phyloP scores from a whole-genome alignment of 2,113 vertebrate genomes.

The Lagopus muta region DNA sequence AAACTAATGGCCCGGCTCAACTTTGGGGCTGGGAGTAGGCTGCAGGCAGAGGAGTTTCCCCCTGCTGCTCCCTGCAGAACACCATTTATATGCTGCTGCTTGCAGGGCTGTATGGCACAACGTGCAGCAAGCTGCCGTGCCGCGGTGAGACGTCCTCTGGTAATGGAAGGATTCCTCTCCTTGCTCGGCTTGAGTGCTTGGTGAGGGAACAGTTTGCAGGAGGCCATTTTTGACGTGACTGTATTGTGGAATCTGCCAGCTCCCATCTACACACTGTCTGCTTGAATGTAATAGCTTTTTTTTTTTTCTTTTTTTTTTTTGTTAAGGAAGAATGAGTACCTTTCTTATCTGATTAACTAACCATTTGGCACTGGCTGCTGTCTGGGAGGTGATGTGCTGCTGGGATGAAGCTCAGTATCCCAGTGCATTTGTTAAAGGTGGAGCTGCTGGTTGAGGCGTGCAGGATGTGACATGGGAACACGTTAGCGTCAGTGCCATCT shows the following conservation, averaged over 20 bases:
- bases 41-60: slow-evolving; percentile 31
- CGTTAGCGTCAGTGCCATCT: background rate
- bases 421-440: slow-evolving; percentile 1
- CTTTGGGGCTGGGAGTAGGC: slow-evolving; percentile 49
- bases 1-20: slow-evolving; percentile 68
- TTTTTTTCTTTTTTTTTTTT: background rate
- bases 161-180: background rate
- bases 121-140: background rate
- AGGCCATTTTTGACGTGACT: slow-evolving; percentile 71
- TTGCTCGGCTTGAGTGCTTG: background rate
- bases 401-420: background rate
- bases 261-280: slow-evolving; percentile 54
- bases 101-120: background rate
- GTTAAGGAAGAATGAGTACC: slow-evolving; percentile 40
- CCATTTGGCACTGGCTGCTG: slow-evolving; percentile 15
- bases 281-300: slow-evolving; percentile 48
- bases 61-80: background rate
- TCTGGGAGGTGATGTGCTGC: background rate
- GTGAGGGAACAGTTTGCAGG: slow-evolving; percentile 63
- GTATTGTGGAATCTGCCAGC: slow-evolving; percentile 63
- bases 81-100: background rate
- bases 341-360: slow-evolving; percentile 64
- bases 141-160: slow-evolving; percentile 11
- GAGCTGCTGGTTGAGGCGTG: slow-evolving; percentile 35
- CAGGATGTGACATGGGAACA: background rate